Percentiles rank a stretch among this genome's conserved stretches.
phyloP scores from a whole-genome alignment of 1,140 invertebrate species.

The Chrysomallon squamiferum region DNA sequence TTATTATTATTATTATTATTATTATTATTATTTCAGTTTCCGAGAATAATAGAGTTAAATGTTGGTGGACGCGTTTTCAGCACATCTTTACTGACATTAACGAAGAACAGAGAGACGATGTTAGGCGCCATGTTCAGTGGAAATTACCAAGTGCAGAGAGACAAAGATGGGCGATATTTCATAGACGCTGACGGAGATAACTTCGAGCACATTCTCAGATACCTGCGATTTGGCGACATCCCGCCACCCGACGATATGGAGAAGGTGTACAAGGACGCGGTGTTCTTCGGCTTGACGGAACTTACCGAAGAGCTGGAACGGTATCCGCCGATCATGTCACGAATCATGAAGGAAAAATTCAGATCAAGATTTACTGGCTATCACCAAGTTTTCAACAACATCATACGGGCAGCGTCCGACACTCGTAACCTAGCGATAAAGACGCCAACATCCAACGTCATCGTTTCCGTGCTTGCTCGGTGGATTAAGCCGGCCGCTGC shows the following conservation, averaged over 20 bases:
- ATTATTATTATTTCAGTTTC: conserved; percentile 33
- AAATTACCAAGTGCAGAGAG: conserved; percentile 43
- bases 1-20: too few relatives aligned
- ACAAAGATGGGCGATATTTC: conserved; percentile 56
- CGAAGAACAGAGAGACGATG: conserved; percentile 52
- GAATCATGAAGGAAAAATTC: conserved; percentile 36
- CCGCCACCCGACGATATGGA: conserved; percentile 30
- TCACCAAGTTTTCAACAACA: background rate
- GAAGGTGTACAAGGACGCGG: conserved; percentile 44
- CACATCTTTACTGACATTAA: conserved; percentile 51
- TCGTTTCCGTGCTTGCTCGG: background rate
- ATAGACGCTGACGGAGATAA: conserved; percentile 50
- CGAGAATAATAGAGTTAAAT: conserved; percentile 51
- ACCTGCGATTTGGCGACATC: conserved; percentile 43
- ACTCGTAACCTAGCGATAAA: background rate
- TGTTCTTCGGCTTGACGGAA: conserved; percentile 46
- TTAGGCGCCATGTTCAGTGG: conserved; percentile 61
- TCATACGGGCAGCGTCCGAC: background rate
- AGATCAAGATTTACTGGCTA: conserved; percentile 30
- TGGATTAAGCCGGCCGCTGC: background rate
- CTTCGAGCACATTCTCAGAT: conserved; percentile 49
- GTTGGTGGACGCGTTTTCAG: conserved; percentile 54
- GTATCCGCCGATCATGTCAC: conserved; percentile 29
- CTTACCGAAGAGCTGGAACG: conserved; percentile 41
- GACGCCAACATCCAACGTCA: background rate